phyloP scores from a whole-genome alignment of 2,797 vertebrate species.

The Spinus pinus region DNA sequence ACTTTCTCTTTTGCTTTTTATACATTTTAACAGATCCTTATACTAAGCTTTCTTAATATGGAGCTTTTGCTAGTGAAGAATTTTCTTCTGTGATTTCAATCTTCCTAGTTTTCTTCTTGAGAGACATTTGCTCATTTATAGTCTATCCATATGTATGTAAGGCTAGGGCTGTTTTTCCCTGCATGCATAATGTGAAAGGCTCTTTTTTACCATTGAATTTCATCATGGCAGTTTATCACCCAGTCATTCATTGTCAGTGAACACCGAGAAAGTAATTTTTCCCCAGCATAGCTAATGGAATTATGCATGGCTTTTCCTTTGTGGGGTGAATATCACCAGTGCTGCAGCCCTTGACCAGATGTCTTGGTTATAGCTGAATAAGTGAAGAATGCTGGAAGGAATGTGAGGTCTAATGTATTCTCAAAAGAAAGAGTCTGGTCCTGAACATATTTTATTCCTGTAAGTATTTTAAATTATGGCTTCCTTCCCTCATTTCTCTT shows the following conservation, averaged over 20 bases:
- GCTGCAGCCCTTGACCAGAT: slow-evolving; percentile 46
- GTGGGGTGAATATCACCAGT: background rate
- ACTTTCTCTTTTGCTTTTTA: background rate
- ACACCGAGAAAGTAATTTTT: background rate
- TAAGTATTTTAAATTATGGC: slow-evolving; percentile 17
- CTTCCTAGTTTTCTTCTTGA: background rate
- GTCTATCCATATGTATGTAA: background rate
- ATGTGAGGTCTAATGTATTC: background rate
- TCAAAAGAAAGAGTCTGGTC: background rate
- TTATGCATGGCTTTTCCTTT: background rate
- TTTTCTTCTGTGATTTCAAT: background rate
- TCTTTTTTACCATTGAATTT: slow-evolving; percentile 11
- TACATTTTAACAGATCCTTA: background rate
- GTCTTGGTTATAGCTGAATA: slow-evolving; percentile 16
- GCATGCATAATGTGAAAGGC: background rate
- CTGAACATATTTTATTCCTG: slow-evolving; percentile 31
- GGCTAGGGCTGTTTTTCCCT: background rate
- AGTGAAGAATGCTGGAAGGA: slow-evolving; percentile 4
- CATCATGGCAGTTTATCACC: background rate
- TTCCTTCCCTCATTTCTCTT: slow-evolving; percentile 54
- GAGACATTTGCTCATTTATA: background rate
- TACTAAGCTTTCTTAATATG: background rate
- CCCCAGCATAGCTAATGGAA: background rate
- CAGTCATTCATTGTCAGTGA: background rate
- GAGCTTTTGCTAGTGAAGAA: background rate